Base-by-base conservation (phyloP, 2,113 vertebrate species). In the Neolamprologus sp. region DNA sequence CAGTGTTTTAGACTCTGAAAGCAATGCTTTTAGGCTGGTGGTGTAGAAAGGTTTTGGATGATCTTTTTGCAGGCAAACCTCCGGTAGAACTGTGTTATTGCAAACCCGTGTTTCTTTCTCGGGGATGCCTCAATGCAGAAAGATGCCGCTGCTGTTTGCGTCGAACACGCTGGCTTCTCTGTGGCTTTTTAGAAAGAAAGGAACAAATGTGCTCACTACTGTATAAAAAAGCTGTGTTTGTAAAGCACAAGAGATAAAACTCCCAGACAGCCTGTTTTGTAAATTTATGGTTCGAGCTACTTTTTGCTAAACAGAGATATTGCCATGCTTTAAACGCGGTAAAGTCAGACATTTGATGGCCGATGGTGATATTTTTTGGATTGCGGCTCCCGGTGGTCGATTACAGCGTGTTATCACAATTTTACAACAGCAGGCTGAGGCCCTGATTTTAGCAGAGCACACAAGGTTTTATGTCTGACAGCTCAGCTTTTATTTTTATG, bases 91-190 rank as follows among this genome's bases (percentile, higher is more conserved):
- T 12, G 53, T 57, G 68, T 73, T 87, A 85, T 87, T 91, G 84
- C 84, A 93, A 91, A 94, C 85, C 82, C 45, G 58, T 93, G 87
- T 95, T 91, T 89, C 85, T 84, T 81, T 83, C 49, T 79, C 17
- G 33, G 63, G 63, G 87, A 79, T 54, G 58, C 19, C 35, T 37
- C 12, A 7, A 84, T 81, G 54, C 10, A 71, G 47, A 86, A 40
- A 75, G 75, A 86, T 33, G 21, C 37, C 3, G 7, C 3, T 40
- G 23, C 37, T 23, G 60, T 16, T 28, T 55, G 31, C 2, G 11
- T 75, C 12, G 47, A 57, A 80, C 68, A 89, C 6, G 63, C 7
- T 1, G 87, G 7, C 51, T 81, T 68, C 19, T 85, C 9, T 2
- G 26, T 47, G 3, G 73, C 63, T 80, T 82, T 78, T 58, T 58